Base-by-base conservation (phyloP, 1,140 invertebrate genomes). In the Drosophila athabasca region DNA sequence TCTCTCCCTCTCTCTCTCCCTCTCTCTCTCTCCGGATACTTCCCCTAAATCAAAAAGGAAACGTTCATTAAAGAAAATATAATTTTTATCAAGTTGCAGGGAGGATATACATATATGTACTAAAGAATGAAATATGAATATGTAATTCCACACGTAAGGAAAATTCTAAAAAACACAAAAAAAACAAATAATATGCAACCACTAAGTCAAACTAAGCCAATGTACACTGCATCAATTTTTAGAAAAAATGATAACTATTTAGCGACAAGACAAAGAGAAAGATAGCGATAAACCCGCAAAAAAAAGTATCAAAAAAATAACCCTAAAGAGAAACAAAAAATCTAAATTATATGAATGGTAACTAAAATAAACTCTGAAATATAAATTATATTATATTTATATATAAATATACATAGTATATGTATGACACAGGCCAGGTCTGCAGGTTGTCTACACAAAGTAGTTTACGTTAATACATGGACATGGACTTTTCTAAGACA, bases 151-250 rank as follows among this genome's bases (percentile, higher is more conserved):
- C 48, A 8, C 5, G n/a, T 4, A 26, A 8, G 26, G 13, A 26
- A 15, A 26, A 15, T 50, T 50, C 7, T 50, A 50, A 6, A 50
- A 29, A 24, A 45, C 41, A 17, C 29, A 6, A 50, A 29, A 24
- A 45, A 43, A 17, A 41, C 26, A 44, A 9, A 54, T 62, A 24
- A 57, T 48, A 69, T 59, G 43, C 31, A 65, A 69, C 19, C 65
- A 69, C 51, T 69, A 69, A 69, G 67, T 69, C 64, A 69, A 69
- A 69, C 64, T 69, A 69, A 50, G 67, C 67, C 67, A 69, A 69
- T 69, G 64, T 69, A 69, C 67, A 69, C 67, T 69, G 67, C 67
- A 69, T 69, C 66, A 69, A 69, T 17, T 69, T 69, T 69, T 68
- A 68, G 50, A 69, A 64, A 31, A 69, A 68, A 69, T 31, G 35